Evolutionary conservation across 2,797 vertebrate species (phyloP).

Genomic region (Gymnopithys bicolor): DNA sequence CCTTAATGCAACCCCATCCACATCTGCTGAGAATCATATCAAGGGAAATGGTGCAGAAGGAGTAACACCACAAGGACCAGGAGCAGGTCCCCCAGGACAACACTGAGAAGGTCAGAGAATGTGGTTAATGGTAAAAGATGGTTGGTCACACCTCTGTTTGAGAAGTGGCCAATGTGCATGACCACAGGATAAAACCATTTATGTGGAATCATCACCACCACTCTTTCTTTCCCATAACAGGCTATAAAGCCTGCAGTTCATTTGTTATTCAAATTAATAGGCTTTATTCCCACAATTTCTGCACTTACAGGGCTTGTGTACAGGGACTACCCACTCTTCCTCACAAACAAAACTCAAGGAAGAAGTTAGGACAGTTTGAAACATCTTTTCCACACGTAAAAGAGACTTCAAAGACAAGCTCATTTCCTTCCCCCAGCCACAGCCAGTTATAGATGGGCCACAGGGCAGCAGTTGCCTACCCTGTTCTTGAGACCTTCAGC

Average conservation of each 20-base stretch:
- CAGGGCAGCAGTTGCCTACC: neutral
- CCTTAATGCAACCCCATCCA: neutral
- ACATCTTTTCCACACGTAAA: neutral
- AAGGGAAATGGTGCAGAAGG: neutral
- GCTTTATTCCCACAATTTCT: conserved; percentile 29
- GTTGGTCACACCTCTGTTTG: neutral
- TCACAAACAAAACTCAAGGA: neutral
- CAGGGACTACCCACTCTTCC: neutral
- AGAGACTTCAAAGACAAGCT: neutral
- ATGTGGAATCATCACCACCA: neutral
- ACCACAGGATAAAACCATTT: neutral
- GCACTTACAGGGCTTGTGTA: neutral
- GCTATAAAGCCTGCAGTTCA: neutral
- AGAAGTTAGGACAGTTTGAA: neutral
- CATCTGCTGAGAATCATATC: neutral
- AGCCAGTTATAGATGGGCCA: neutral
- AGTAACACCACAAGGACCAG: neutral
- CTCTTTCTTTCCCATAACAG: neutral
- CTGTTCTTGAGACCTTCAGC: neutral
- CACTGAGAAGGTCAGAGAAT: neutral
- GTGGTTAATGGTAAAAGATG: neutral
- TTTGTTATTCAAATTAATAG: conserved; percentile 29
- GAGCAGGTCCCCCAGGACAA: neutral
- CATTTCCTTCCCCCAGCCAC: neutral
- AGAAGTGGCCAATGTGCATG: neutral